Base-by-base conservation (phyloP, 1,140 invertebrate genomes). In the Tetraneura akinire region DNA sequence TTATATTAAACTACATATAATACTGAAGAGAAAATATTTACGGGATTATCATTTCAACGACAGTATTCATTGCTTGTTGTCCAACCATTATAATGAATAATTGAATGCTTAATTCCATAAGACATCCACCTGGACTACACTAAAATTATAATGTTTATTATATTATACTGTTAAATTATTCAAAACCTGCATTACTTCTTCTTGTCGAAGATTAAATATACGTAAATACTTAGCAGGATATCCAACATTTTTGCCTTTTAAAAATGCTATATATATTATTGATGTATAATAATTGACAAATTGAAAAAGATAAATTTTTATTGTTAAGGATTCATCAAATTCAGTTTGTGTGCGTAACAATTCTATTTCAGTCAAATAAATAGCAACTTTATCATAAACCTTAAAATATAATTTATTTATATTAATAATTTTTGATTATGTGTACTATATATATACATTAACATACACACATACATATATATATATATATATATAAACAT, bases 211-310 rank as follows among this genome's bases (percentile, higher is more conserved):
- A 1, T 89, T 88, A 83, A 95, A 91, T 18, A 96, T 87, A 29
- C 89, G 87, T 80, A 91, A 92, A 83, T 96, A 96, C 47, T 91
- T 87, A 8, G 91, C 91, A 0, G 94, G 94, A 84, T 92, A 91
- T 0, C 94, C 94, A n/a, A 94, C 89, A 83, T 94, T 93, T 86
- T 94, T 96, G 57, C 96, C 97, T 86, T 98, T 98, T 83, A 98
- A 93, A 87, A 99, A 99, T 0, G 96, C 97, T 83, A 99, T 97
- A 85, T 99, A 99, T 88, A 99, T 97, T 85, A 99, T 97, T 1
- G 96, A 97, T 26, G 96, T 94, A 86, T 99, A 99, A 86, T 98
- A 98, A 86, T 99, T 99, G 47, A 99, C 94, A 87, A 99, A 99
- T 87, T 99, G 96, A 51, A 99, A 90, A 11, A 99, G 86, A 86